Conservation (phyloP, 2,113 vertebrate species). For the Gulo gulo region DNA sequence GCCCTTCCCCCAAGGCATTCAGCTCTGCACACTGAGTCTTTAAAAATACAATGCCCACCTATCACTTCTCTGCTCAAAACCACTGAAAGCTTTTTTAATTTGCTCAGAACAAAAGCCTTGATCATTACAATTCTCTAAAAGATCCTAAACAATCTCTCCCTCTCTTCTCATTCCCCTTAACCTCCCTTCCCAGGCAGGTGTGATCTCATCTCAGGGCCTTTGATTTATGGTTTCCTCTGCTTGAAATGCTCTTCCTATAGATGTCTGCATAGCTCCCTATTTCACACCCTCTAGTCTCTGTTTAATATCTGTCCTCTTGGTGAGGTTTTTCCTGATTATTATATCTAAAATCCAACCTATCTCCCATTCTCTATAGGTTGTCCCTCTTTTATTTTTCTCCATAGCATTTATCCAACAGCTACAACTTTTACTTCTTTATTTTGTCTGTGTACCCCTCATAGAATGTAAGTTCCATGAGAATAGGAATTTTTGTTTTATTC, state of each 20-base stretch:
- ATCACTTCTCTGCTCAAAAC: background rate
- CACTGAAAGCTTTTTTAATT: background rate
- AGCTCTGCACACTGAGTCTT: background rate
- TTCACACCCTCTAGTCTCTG: background rate
- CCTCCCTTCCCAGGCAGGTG: background rate
- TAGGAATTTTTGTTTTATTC: background rate
- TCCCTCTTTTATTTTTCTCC: background rate
- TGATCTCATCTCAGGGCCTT: background rate
- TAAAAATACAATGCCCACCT: background rate
- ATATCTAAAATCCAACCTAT: background rate
- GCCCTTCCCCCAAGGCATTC: background rate
- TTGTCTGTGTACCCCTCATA: background rate
- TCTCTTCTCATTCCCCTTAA: background rate
- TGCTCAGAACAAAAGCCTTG: background rate
- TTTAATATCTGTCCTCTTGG: background rate
- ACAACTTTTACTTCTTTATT: background rate
- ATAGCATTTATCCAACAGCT: background rate
- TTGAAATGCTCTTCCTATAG: background rate
- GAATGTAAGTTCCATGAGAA: background rate
- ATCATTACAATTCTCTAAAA: background rate
- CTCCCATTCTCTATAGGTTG: background rate
- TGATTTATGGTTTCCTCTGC: background rate
- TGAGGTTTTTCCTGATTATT: background rate
- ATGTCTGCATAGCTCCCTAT: background rate
- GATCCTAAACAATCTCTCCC: background rate